Conservation (phyloP, 1,140 invertebrate species). For the Hyphantria cunea region DNA sequence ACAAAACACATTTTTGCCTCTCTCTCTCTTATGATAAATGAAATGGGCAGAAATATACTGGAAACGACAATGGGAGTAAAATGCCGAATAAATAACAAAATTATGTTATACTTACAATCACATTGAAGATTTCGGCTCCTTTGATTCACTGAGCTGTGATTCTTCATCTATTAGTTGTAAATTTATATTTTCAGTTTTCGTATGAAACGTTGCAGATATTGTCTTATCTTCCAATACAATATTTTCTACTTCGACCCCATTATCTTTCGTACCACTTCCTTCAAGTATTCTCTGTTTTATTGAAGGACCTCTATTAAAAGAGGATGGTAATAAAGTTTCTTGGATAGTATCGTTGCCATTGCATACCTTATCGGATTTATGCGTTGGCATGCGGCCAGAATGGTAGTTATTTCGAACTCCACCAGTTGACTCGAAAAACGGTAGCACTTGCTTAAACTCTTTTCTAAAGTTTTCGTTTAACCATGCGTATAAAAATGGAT, state of each 20-base stretch:
- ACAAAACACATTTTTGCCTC: no score
- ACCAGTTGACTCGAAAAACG: constrained; percentile 85
- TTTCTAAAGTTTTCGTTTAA: constrained; percentile 99
- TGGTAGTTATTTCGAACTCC: constrained; percentile 69
- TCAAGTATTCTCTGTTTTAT: constrained; percentile 68
- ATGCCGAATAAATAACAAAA: no score
- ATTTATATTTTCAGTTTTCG: constrained; percentile 64
- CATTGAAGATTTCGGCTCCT: constrained; percentile 45
- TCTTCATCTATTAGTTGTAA: constrained; percentile 72
- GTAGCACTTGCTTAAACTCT: constrained; percentile 94
- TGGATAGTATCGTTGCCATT: constrained; percentile 75
- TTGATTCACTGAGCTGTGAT: constrained; percentile 58
- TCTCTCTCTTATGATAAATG: no score
- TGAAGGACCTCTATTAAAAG: constrained; percentile 68
- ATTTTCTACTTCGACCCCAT: constrained; percentile 62
- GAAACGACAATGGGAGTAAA: no score
- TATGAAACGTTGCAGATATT: constrained; percentile 57
- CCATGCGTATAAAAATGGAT: constrained; percentile 96
- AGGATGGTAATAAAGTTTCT: constrained; percentile 67
- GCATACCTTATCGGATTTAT: constrained; percentile 70
- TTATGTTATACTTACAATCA: constrained; percentile 61
- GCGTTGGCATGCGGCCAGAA: constrained; percentile 65
- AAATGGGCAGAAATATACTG: no score
- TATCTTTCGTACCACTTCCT: constrained; percentile 60
- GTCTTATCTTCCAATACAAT: constrained; percentile 72